Conservation (phyloP, 2,888 invertebrate species). For the Papilio demoleus region DNA sequence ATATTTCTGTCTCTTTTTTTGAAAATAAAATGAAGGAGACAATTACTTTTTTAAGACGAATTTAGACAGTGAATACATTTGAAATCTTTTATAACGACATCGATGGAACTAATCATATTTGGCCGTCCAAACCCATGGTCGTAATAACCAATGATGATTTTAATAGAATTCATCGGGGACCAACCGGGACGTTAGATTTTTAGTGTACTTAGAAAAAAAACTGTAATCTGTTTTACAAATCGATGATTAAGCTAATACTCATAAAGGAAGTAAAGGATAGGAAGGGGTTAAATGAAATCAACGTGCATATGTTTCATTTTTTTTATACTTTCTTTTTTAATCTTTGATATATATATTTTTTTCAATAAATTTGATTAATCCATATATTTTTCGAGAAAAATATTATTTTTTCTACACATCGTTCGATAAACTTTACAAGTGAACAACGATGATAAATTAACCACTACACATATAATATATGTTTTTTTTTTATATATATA, state of each 20-base stretch:
- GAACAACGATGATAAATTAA: conserved; percentile 65
- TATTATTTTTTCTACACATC: conserved; percentile 60
- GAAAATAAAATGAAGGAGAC: neutral
- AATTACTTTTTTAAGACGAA: neutral
- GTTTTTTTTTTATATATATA: conserved; percentile 54
- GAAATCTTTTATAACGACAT: no score
- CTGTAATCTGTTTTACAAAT: no score
- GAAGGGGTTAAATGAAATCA: conserved; percentile 63
- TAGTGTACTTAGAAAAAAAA: no score
- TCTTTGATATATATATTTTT: conserved; percentile 56
- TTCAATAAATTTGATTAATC: conserved; percentile 53
- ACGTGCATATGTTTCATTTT: conserved; percentile 74
- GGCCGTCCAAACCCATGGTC: no score
- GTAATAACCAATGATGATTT: no score
- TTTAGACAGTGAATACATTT: neutral
- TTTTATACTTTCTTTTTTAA: conserved; percentile 57
- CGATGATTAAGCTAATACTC: conserved; percentile 59
- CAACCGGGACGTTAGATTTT: no score
- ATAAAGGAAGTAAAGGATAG: conserved; percentile 46
- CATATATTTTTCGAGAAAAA: conserved; percentile 69
- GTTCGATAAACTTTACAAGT: conserved; percentile 64
- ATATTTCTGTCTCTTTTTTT: neutral
- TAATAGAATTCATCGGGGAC: no score
- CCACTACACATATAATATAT: conserved; percentile 55
- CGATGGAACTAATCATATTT: no score